Evolutionary conservation across 2,113 vertebrate species (phyloP).

Genomic region (Hipposideros armiger): DNA sequence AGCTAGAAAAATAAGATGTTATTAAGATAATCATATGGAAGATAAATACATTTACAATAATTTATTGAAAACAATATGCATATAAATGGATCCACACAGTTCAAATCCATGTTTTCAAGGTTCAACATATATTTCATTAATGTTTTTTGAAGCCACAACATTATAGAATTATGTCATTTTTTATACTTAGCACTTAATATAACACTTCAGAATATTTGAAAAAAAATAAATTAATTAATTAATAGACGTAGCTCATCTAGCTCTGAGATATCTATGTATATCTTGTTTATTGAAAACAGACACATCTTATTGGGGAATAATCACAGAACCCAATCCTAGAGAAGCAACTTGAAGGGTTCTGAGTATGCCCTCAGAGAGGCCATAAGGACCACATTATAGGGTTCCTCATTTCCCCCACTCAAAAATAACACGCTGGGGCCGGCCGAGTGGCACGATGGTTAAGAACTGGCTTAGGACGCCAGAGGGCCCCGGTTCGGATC

Average conservation of each 20-base stretch:
- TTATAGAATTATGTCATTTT: background rate
- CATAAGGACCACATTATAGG: background rate
- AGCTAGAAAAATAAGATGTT: too few relatives aligned
- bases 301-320: background rate
- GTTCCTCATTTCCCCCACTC: background rate
- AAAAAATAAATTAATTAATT: background rate
- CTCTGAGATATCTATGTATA: background rate
- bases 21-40: too few relatives aligned
- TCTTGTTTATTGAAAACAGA: background rate
- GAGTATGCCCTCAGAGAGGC: background rate
- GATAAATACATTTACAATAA: too few relatives aligned
- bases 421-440: background rate
- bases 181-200: background rate
- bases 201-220: background rate
- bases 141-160: background rate
- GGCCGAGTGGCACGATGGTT: too few relatives aligned
- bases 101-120: too few relatives aligned
- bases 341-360: background rate
- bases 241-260: background rate
- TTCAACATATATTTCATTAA: background rate
- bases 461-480: too few relatives aligned
- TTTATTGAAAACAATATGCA: too few relatives aligned
- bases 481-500: too few relatives aligned
- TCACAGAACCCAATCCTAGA: background rate
- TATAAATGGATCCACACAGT: too few relatives aligned